Conservation (phyloP, 2,888 invertebrate species). For the Tipula lateralis region DNA sequence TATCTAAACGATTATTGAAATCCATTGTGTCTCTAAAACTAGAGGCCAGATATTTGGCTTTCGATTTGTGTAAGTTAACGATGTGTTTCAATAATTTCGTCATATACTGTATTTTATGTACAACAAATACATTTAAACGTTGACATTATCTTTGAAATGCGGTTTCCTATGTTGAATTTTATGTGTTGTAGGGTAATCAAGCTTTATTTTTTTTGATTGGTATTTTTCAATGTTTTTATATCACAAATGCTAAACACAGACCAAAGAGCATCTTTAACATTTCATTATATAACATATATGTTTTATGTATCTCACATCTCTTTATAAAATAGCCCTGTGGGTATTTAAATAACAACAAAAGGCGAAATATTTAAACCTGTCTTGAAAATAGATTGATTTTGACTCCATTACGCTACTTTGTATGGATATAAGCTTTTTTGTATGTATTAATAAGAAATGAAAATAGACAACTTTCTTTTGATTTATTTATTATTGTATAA, state of each 20-base stretch:
- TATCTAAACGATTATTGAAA: too few relatives aligned
- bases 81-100: too few relatives aligned
- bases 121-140: background rate
- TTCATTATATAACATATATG: background rate
- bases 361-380: background rate
- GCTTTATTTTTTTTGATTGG: background rate
- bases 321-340: background rate
- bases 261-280: background rate
- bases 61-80: too few relatives aligned
- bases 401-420: background rate
- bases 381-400: background rate
- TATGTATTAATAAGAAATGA: too few relatives aligned
- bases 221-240: background rate
- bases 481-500: background rate
- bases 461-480: background rate
- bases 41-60: too few relatives aligned
- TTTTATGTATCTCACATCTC: background rate
- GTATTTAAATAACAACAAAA: background rate
- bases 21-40: too few relatives aligned
- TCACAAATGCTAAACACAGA: background rate
- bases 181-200: background rate
- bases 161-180: background rate
- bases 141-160: background rate
- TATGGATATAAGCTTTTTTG: background rate
- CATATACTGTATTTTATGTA: background rate